These are phyloP conservation scores for Epizoanthus stellaris DNA, from an alignment of 92 coral and sea anemone genomes.

Conservation along the genomic window DNA sequence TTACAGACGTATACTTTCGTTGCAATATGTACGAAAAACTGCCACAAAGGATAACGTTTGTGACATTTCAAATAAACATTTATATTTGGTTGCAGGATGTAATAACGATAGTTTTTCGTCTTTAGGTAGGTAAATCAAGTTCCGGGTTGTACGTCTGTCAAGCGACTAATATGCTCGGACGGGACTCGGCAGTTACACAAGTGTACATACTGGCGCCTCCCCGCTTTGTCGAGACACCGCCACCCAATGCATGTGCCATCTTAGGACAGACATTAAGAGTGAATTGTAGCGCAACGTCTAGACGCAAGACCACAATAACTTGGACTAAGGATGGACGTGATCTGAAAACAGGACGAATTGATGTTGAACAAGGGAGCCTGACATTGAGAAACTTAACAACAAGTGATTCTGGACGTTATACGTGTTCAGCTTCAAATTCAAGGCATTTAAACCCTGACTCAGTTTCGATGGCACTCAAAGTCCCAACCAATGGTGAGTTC, in stretches of 20 bases:
- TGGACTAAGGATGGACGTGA: slow-evolving; percentile 3
- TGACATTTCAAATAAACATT: too few species aligned
- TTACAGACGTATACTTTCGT: too few species aligned
- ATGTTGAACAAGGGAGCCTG: neutral
- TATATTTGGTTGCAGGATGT: neutral
- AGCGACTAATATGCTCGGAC: slow-evolving; percentile 25
- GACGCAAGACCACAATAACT: neutral
- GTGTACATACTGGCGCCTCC: slow-evolving; percentile 8
- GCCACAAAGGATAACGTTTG: too few species aligned
- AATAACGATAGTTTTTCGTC: neutral
- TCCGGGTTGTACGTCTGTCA: slow-evolving; percentile 35
- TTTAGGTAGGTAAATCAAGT: slow-evolving; percentile 22
- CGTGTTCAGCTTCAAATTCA: slow-evolving; percentile 20
- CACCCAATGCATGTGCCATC: slow-evolving; percentile 3
- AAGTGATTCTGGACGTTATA: slow-evolving; percentile 33
- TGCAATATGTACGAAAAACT: too few species aligned
- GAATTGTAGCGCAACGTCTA: slow-evolving; percentile 16
- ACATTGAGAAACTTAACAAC: slow-evolving; percentile 8
- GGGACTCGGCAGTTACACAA: slow-evolving; percentile 19
- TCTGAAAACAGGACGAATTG: neutral
- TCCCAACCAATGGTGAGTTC: slow-evolving; percentile 16
- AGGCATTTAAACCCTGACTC: slow-evolving; percentile 20
- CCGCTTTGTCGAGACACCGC: slow-evolving; percentile 15
- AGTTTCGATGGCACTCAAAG: slow-evolving; percentile 35
- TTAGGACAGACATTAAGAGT: slow-evolving; percentile 1